Base-by-base conservation (phyloP, 37 sponge, comb jelly and placozoan genomes). In the Ephydatia muelleri region DNA sequence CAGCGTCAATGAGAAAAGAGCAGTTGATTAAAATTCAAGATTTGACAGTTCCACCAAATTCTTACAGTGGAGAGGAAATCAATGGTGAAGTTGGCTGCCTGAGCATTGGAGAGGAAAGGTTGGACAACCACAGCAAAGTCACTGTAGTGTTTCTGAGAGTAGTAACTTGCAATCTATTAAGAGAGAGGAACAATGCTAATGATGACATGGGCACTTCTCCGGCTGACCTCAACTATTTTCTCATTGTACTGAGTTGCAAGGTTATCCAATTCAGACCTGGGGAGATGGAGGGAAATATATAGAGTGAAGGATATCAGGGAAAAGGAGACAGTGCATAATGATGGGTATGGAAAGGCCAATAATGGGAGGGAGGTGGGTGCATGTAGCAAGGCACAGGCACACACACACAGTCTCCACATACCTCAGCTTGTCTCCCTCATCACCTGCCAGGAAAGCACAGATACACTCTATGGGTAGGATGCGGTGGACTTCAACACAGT, bases 111-210 rank as follows among this genome's bases (percentile, higher is more conserved):
- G n/a, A 88, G 37, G 71, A 89, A 88, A 0, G 95, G 95, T 68
- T 94, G 95, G 11, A 79, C 71, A 35, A 94, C 80, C 66, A 80
- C 95, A 19, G 92, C 91, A 91, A 94, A 94, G 67, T 94, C 92
- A 67, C 75, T 47, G 40, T 94, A 88, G 34, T 85, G 80, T 31
- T 77, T 82, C 57, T 35, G 21, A 0, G 81, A 77, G 79, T 84
- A 84, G 27, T 80, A 77, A 27, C 47, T 22, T 27, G 85, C 92
- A 65, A 91, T 77, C 85, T 84, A 57, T 68, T 65, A 47, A 78
- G 75, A 82, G 35, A 79, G 28, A 74, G 40, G 32, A 31, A 78
- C 49, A 83, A 49, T 65, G 33, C 76, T 68, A 75, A 21, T 57
- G 57, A 21, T 1, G 6, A 14, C 57, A 57, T 57, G 16, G 57